Base-by-base conservation (phyloP, 2,888 invertebrate species). In the Sepiola atlantica region DNA sequence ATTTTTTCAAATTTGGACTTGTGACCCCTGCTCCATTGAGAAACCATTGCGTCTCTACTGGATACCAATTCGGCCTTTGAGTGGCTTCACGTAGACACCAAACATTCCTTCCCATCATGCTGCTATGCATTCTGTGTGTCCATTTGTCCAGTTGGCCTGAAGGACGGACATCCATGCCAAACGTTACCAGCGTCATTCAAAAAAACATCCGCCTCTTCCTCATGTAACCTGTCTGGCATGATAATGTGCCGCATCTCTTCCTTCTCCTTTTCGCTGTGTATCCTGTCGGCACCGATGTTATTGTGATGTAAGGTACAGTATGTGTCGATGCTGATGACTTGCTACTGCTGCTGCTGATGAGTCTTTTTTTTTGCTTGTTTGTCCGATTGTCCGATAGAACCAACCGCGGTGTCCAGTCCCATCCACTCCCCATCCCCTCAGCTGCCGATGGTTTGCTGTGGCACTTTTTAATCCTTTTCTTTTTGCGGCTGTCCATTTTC, bases 101-200 rank as follows among this genome's bases (percentile, higher is more conserved):
- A 77, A 77, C 77, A 77, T 77, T 77, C 77, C 77, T 77, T 77
- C n/a, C 77, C 77, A 77, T 77, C 77, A 77, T 77, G 77, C 77
- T n/a, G 77, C n/a, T 32, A n/a, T 77, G 77, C 77, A 77, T 77
- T 77, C 77, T 77, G 77, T 77, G 77, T 77, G 77, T 77, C 77
- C 77, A 32, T 77, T 77, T 77, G 77, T 77, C 77, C 77, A 77
- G 77, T n/a, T 77, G 77, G n/a, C 77, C 77, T 77, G 77, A 77
- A 32, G 77, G 32, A 77, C 77, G 32, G 77, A 77, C 77, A 45
- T 45, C 45, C n/a, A 77, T 18, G n/a, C 77, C 77, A 12, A 77
- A 77, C 32, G 77, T n/a, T 77, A n/a, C 77, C n/a, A 32, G 77
- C 77, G 32, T 77, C n/a, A 32, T 77, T 77, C 77, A 77, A 32